Evolutionary conservation across 1,140 invertebrate species (phyloP).

Genomic region (Neotoxoptera formosana): DNA sequence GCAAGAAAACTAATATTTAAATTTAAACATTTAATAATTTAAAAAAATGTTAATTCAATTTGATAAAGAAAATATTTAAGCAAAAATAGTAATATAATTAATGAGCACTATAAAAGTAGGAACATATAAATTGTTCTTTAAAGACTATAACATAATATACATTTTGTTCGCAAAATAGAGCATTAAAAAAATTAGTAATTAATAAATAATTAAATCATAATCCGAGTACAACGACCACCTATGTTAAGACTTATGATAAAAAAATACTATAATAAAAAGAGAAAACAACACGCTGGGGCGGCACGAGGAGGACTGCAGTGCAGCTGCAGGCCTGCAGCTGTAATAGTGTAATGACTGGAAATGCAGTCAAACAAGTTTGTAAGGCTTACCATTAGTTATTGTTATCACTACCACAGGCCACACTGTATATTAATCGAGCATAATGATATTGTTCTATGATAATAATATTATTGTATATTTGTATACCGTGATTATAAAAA

Average conservation of each 20-base stretch:
- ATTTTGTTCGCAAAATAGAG: background rate
- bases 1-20: background rate
- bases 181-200: conserved; percentile 23
- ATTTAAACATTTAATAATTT: background rate
- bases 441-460: background rate
- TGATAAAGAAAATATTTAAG: background rate
- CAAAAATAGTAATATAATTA: background rate
- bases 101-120: background rate
- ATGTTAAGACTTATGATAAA: conserved; percentile 9
- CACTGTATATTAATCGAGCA: background rate
- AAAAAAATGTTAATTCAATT: background rate
- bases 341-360: background rate
- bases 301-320: conserved; percentile 50
- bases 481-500: no score
- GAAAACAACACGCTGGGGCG: conserved; percentile 42
- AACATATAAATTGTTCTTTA: background rate
- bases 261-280: conserved; percentile 22
- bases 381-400: background rate
- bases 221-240: background rate
- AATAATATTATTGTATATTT: background rate
- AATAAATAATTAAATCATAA: conserved; percentile 35
- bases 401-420: background rate
- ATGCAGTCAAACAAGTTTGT: background rate
- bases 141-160: background rate
- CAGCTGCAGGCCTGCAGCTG: conserved; percentile 23